Percentiles rank a stretch among this genome's conserved stretches.
phyloP scores from a whole-genome alignment of 2,113 vertebrate species.

The Bubo blakistoni region DNA sequence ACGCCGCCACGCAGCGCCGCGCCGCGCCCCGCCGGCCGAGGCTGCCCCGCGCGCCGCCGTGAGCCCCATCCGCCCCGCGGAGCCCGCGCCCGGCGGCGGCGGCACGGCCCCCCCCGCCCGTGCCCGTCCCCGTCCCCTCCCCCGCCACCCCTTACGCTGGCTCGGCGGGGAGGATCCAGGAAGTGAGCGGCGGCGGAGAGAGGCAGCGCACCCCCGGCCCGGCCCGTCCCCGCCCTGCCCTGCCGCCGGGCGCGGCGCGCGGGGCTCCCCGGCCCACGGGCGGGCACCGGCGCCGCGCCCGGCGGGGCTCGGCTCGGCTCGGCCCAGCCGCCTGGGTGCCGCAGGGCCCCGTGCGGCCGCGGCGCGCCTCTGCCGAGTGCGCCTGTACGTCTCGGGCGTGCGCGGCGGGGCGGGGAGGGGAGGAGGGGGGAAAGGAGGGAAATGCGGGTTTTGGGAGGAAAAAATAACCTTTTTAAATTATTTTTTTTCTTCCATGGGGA shows the following conservation, averaged over 20 bases:
- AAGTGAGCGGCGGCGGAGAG: not conserved
- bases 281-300: not conserved
- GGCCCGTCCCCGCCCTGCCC: not conserved
- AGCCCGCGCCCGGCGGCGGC: not conserved
- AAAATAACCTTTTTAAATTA: not conserved
- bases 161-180: not conserved
- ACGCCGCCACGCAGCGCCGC: not conserved
- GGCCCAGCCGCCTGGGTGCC: not conserved
- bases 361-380: not conserved
- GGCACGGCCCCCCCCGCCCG: not conserved
- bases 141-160: not conserved
- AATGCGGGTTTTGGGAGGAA: not conserved
- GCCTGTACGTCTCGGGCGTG: no score
- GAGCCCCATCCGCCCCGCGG: not conserved
- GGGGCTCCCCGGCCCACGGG: not conserved
- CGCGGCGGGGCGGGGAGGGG: no score
- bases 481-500: no score
- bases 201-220: not conserved
- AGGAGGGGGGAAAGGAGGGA: no score
- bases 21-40: no score
- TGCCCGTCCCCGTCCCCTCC: not conserved
- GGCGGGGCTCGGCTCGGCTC: not conserved
- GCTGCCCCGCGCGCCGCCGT: no score
- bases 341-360: not conserved
- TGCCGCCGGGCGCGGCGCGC: not conserved